phyloP scores from a whole-genome alignment of 2,797 vertebrate genomes.

The Parambassis ranga region DNA sequence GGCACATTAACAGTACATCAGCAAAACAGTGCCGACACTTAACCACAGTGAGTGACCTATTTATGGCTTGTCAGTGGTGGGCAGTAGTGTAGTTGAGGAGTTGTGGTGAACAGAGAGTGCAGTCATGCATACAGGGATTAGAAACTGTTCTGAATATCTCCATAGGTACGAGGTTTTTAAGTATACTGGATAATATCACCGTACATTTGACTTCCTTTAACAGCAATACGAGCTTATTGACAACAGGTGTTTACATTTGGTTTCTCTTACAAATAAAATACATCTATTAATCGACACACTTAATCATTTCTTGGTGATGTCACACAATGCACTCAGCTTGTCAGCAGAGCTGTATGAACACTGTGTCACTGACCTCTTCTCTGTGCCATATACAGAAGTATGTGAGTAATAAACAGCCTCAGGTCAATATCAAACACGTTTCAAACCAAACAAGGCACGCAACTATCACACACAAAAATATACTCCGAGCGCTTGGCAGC shows the following conservation, averaged over 20 bases:
- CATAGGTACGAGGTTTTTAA: background rate
- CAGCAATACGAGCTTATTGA: background rate
- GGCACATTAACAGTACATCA: conserved; percentile 59
- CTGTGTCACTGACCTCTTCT: background rate
- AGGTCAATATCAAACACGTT: background rate
- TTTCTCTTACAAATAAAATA: conserved; percentile 8
- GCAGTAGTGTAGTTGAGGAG: conserved; percentile 53
- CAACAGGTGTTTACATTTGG: conserved; percentile 8
- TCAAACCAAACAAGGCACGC: conserved; percentile 1
- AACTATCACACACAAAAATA: conserved; percentile 10
- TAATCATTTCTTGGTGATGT: background rate
- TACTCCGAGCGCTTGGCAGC: background rate
- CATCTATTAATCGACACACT: background rate
- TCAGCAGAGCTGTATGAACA: conserved; percentile 4
- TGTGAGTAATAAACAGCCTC: conserved; percentile 1
- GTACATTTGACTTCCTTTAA: background rate
- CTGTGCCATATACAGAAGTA: background rate
- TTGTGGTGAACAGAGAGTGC: background rate
- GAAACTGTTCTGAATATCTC: conserved; percentile 1
- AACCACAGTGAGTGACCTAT: conserved; percentile 36
- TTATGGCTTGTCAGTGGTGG: conserved; percentile 51
- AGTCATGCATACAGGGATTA: conserved; percentile 2
- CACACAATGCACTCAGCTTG: background rate
- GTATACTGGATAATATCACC: background rate
- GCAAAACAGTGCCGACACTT: conserved; percentile 27